These are phyloP conservation scores for Ceyx melanurus DNA, from an alignment of 2,113 vertebrate genomes.

Conservation along the genomic window DNA sequence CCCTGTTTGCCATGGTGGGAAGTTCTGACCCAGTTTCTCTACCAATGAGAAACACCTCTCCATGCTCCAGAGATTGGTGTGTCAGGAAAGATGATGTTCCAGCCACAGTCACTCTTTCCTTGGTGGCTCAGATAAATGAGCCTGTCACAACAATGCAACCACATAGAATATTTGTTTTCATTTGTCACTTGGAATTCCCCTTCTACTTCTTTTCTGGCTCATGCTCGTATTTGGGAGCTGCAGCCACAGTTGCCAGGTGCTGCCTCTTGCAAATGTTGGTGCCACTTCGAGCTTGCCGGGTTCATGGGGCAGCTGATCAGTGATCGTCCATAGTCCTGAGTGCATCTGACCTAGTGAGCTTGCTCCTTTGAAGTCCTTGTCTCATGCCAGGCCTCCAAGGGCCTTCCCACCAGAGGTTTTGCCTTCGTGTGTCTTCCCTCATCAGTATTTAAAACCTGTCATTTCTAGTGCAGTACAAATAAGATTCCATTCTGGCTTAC, in stretches of 20 bases:
- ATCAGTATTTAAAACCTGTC: conserved; percentile 49
- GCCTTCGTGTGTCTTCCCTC: conserved; percentile 3
- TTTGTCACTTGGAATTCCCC: conserved; percentile 40
- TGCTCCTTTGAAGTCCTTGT: conserved; percentile 36
- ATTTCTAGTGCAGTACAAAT: not conserved
- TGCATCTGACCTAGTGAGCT: not conserved
- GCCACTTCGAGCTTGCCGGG: accelerated
- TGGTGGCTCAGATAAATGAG: conserved; percentile 24
- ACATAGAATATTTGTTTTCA: conserved; percentile 30
- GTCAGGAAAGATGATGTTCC: conserved; percentile 49
- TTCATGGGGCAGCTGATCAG: not conserved
- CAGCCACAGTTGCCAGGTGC: not conserved
- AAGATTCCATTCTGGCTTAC: not conserved
- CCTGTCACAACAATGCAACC: not conserved
- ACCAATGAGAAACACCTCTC: conserved; percentile 3
- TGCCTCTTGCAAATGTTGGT: not conserved
- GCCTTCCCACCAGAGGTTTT: conserved; percentile 15
- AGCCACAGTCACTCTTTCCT: not conserved
- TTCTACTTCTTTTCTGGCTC: not conserved
- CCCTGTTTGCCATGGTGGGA: not conserved
- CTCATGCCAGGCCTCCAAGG: not conserved
- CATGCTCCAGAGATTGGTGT: not conserved
- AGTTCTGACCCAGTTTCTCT: conserved; percentile 32
- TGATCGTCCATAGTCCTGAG: not conserved
- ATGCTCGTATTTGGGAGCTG: not conserved